Percentiles rank a stretch among this genome's conserved stretches.
phyloP scores from a whole-genome alignment of 2,797 vertebrate species.

The Erpetoichthys calabaricus region DNA sequence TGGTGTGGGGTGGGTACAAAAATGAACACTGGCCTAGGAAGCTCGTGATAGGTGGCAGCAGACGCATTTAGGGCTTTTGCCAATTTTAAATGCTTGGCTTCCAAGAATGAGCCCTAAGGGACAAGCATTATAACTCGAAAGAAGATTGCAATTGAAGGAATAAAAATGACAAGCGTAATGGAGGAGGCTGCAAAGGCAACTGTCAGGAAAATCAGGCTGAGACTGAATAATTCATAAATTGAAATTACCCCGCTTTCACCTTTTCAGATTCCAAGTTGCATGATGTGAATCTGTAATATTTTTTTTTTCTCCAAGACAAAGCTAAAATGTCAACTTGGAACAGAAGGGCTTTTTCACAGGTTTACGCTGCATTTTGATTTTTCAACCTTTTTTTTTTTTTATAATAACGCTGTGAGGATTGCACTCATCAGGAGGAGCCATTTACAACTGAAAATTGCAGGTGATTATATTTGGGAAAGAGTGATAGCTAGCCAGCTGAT shows the following conservation, averaged over 20 bases:
- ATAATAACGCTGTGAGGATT: conserved; percentile 47
- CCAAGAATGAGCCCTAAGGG: conserved; percentile 64
- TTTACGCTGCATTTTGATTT: background rate
- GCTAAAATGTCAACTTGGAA: conserved; percentile 52
- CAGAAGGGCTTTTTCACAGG: conserved; percentile 13
- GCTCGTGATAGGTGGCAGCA: conserved; percentile 37
- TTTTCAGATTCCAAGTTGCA: conserved; percentile 60
- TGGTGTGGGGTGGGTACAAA: conserved; percentile 8
- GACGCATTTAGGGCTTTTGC: conserved; percentile 41
- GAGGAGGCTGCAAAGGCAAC: conserved; percentile 63
- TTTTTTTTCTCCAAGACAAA: conserved; percentile 51
- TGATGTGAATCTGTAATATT: conserved; percentile 67
- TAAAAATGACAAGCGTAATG: conserved; percentile 82
- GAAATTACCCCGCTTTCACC: conserved; percentile 76
- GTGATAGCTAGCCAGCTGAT: conserved; percentile 44
- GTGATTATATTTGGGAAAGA: conserved; percentile 50
- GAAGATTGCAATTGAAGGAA: conserved; percentile 74
- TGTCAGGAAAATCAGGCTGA: conserved; percentile 60
- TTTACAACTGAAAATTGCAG: conserved; percentile 48
- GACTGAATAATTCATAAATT: conserved; percentile 77
- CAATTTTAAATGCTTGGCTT: conserved; percentile 49
- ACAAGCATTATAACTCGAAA: conserved; percentile 58
- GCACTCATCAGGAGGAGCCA: conserved; percentile 47
- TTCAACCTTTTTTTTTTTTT: conserved; percentile 28
- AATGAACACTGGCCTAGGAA: conserved; percentile 42